Percentiles rank a stretch among this genome's conserved stretches.
These are phyloP conservation scores for Podarcis raffonei DNA, from an alignment of 2,113 vertebrate genomes.

Conservation along the genomic window DNA sequence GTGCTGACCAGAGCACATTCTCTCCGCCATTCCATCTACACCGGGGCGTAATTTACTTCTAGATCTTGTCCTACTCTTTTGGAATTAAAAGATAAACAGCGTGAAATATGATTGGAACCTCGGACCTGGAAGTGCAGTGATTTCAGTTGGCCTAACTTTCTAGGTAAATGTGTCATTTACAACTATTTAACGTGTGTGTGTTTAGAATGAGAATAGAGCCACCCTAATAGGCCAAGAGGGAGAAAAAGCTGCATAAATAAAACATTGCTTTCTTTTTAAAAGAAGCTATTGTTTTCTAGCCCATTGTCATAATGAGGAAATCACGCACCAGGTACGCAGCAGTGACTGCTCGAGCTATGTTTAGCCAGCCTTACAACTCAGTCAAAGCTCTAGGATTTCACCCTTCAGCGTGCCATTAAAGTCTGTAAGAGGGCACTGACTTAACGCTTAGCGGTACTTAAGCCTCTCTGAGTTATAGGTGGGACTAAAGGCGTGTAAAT, in stretches of 20 bases:
- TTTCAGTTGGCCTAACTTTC: background rate
- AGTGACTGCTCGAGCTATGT: background rate
- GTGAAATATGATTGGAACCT: background rate
- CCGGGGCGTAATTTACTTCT: background rate
- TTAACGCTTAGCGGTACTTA: background rate
- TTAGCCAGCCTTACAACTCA: background rate
- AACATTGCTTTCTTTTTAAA: too few relatives aligned
- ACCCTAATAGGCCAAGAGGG: background rate
- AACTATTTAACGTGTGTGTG: background rate
- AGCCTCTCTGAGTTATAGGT: background rate
- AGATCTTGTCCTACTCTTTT: background rate
- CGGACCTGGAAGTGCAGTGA: background rate
- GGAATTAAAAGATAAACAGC: background rate
- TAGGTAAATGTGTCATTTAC: background rate
- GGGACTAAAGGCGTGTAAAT: too few relatives aligned
- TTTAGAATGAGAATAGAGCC: background rate
- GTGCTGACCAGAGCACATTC: background rate
- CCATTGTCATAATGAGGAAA: constrained; percentile 32
- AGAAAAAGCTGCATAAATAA: too few relatives aligned
- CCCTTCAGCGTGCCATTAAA: background rate
- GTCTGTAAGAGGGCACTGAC: background rate
- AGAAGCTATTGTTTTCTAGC: constrained; percentile 10
- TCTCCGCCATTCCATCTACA: too few relatives aligned
- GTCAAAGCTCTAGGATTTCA: constrained; percentile 12
- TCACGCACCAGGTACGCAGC: background rate